Evolutionary conservation across 2,888 invertebrate genomes (phyloP), one percentile per base, ranked within the genome.

Genomic region (Epiblema foenella): DNA sequence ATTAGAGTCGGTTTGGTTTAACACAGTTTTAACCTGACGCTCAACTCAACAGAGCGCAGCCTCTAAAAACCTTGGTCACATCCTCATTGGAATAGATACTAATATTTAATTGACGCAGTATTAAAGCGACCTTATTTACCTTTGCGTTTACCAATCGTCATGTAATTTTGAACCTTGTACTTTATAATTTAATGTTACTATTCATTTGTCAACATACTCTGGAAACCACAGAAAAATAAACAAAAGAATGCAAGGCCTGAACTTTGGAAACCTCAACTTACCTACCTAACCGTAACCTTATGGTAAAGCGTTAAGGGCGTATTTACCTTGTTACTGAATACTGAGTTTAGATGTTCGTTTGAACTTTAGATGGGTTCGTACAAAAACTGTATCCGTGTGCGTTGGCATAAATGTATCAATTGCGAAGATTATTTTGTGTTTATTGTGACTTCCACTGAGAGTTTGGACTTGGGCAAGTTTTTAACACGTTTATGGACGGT

Each of bases 361-460:
- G 65, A 66, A 62, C 69, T 72, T 72, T 73, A 62, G 33, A 56
- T 8, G 18, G 58, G 11, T 29, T 29, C 1, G 24, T 20, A 58
- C 39, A 69, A 73, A 71, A 67, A 72, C n/a, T 15, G 68, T 63
- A 72, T 68, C 72, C 67, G 67, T 68, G 42, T 64, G 17, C 42
- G 52, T 72, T 29, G 65, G 52, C 39, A 54, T 63, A 70, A 73
- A 63, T 62, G 67, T 73, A 69, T 66, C 69, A 62, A 67, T 20
- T 62, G 29, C 56, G 60, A 49, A 70, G 58, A 58, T 57, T 52
- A 63, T 58, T n/a, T 29, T 33, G 33, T 33, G 33, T 33, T 33
- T 33, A 33, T 33, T 33, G 33, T 0, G 33, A 8, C 33, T 33
- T 33, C 10, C 11, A 37, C 65, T n/a, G 9, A 37, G 12, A 54